Evolutionary conservation across 1,140 invertebrate genomes (phyloP), one percentile per base, ranked within the genome.

Genomic region (Cotesia vestalis): DNA sequence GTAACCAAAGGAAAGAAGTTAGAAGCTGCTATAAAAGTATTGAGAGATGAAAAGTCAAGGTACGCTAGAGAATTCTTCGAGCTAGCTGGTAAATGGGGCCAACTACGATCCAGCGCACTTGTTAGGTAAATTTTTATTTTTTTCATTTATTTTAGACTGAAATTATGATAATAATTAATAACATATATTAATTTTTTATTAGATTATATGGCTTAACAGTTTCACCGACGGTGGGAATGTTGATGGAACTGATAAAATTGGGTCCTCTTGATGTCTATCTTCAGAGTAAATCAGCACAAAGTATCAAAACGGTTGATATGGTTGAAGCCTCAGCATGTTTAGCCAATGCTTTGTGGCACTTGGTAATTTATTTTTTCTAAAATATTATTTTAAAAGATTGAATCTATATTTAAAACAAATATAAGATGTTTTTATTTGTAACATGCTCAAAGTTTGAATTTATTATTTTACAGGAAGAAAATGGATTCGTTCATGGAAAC

Each of bases 231-330:
- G 90, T 94, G n/a, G 91, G 94, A 11, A 90, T 96, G 87, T 89
- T 96, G 9, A 86, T 94, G 75, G 95, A 97, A 85, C 92, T 92
- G 81, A 88, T 95, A 40, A 90, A 90, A 38, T 87, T 91, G 20
- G 95, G 95, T 59, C 90, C 92, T 0, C 87, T 97, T 1, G 93
- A 96, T 80, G 83, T 86, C 66, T 96, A 95, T 83, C 86, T 96
- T 46, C 74, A 84, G 59, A 77, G 77, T 38, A 87, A 87, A 80
- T 73, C 79, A 38, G 72, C 79, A 27, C 77, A 86, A 4, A 84
- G 83, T 12, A 83, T 95, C 0, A 90, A 91, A 80, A 87, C 89
- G 20, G 88, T 92, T 4, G 93, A 95, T 80, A 85, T 96, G 73
- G 90, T 96, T 70, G 93, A 96, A 83, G 91, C 94, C 53, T 89